A percentile compares a stretch with the other conserved stretches of the same genome.
These are phyloP conservation scores for Trichonephila inaurata DNA, from an alignment of 1,140 invertebrate species.

Conservation along the genomic window DNA sequence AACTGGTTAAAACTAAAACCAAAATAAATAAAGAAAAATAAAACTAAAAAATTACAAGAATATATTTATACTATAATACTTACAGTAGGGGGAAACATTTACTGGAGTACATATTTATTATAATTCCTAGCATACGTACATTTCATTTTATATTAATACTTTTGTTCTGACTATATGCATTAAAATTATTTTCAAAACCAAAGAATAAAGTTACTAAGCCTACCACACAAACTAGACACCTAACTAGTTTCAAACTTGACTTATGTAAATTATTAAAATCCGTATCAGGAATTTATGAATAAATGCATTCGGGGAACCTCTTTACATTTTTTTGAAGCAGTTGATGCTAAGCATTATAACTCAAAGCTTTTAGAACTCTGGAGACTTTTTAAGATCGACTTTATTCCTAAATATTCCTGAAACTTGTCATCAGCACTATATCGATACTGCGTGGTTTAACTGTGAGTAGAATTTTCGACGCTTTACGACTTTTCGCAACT, in stretches of 20 bases:
- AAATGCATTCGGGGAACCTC: neutral
- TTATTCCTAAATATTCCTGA: neutral
- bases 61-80: too few relatives aligned
- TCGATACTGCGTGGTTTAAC: too few relatives aligned
- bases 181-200: too few relatives aligned
- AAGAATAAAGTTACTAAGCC: too few relatives aligned
- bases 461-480: neutral
- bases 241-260: neutral
- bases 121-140: neutral
- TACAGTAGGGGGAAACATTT: too few relatives aligned
- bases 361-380: neutral
- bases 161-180: too few relatives aligned
- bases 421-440: neutral
- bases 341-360: neutral
- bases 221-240: too few relatives aligned
- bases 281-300: neutral
- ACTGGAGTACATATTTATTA: too few relatives aligned
- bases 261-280: neutral
- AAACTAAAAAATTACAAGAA: too few relatives aligned
- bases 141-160: neutral
- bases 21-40: too few relatives aligned
- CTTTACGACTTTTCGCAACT: conserved; percentile 15
- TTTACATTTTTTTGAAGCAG: neutral
- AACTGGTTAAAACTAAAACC: too few relatives aligned
- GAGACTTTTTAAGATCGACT: neutral